These are phyloP conservation scores for Vidua macroura DNA, from an alignment of 2,113 vertebrate species.

Conservation along the genomic window DNA sequence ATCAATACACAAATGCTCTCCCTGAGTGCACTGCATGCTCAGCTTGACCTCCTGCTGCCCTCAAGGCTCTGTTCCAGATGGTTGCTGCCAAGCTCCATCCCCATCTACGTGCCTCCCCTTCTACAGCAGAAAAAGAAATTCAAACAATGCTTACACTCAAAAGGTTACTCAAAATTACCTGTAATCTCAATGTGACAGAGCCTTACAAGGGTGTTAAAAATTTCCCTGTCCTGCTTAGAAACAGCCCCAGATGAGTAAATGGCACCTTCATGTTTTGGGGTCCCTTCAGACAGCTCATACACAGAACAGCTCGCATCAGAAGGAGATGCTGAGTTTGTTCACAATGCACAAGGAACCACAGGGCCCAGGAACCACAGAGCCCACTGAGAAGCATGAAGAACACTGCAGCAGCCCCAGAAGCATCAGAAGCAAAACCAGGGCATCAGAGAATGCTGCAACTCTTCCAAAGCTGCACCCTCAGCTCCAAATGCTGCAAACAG, in stretches of 20 bases:
- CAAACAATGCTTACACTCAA: neutral
- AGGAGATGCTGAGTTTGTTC: neutral
- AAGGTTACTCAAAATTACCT: neutral
- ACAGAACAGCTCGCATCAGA: rapidly evolving
- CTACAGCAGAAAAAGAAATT: neutral
- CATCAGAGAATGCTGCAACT: rapidly evolving
- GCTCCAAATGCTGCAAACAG: neutral
- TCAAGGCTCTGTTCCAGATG: neutral
- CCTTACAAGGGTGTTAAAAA: neutral
- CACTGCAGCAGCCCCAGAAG: neutral
- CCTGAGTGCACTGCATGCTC: neutral
- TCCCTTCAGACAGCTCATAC: neutral
- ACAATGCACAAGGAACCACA: neutral
- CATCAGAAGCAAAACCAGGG: neutral
- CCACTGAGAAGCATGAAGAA: neutral
- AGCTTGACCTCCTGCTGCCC: neutral
- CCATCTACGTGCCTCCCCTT: rapidly evolving
- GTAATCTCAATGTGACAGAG: neutral
- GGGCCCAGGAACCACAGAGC: neutral
- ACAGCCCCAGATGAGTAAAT: neutral
- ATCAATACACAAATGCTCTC: neutral
- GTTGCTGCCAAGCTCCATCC: neutral
- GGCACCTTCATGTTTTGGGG: neutral
- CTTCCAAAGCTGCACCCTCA: neutral
- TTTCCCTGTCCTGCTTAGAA: neutral